Percentiles rank a stretch among this genome's conserved stretches.
These are phyloP conservation scores for Malacosoma neustria DNA, from an alignment of 2,888 invertebrate species.

Conservation along the genomic window DNA sequence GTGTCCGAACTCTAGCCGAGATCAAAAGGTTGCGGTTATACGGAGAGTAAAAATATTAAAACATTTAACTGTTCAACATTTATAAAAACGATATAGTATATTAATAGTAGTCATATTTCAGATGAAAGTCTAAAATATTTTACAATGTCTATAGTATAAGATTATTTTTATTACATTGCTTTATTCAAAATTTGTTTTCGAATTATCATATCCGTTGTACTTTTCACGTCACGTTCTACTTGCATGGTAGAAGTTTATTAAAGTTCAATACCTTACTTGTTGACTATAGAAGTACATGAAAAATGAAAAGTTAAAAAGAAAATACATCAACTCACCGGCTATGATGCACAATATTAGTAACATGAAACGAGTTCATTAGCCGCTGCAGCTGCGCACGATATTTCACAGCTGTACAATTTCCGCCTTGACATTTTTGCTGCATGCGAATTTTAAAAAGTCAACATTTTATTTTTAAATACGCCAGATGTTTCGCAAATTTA, in stretches of 20 bases:
- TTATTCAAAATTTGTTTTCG: no score
- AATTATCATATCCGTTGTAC: no score
- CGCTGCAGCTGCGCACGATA: constrained; percentile 50
- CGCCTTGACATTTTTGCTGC: constrained; percentile 46
- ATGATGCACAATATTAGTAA: constrained; percentile 53
- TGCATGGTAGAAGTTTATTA: no score
- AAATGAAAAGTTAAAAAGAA: constrained; percentile 11
- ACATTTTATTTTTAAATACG: constrained; percentile 20
- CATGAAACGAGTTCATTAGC: constrained; percentile 63
- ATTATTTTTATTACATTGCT: no score
- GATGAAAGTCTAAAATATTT: no score
- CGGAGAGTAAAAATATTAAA: constrained; percentile 45
- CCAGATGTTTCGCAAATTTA: constrained; percentile 10
- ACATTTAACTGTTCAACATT: no score
- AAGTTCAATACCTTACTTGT: no score
- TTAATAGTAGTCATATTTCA: no score
- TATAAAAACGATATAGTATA: no score
- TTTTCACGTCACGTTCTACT: no score
- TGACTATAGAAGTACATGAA: not conserved
- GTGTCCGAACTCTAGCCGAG: constrained; percentile 50
- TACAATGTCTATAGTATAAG: no score
- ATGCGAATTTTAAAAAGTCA: constrained; percentile 38
- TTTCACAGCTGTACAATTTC: constrained; percentile 53
- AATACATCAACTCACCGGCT: constrained; percentile 34
- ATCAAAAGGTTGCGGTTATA: constrained; percentile 57